Percentiles rank a stretch among this genome's conserved stretches.
Conservation (phyloP, 2,797 vertebrate species). For the Cossypha niveicapilla region DNA sequence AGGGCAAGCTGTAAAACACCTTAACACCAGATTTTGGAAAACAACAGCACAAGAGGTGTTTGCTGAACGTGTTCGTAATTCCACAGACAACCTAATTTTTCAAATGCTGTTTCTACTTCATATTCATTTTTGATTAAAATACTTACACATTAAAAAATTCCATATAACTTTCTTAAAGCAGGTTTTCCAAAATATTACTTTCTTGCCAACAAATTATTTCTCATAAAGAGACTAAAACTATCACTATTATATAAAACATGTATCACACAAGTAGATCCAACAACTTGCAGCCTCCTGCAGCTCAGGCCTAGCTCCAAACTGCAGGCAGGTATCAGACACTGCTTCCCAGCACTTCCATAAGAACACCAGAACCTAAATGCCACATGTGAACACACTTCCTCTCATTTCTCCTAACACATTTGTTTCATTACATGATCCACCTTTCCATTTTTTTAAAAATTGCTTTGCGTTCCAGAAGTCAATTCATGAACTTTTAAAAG, state of each 20-base stretch:
- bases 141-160: neutral
- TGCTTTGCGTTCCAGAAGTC: neutral
- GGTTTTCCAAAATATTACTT: neutral
- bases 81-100: neutral
- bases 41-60: neutral
- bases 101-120: neutral
- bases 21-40: neutral
- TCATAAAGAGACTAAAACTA: neutral
- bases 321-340: neutral
- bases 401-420: neutral
- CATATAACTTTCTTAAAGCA: neutral
- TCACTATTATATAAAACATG: neutral
- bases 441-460: accelerated
- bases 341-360: neutral
- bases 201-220: neutral
- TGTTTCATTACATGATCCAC: neutral
- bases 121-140: neutral
- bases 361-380: neutral
- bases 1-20: neutral
- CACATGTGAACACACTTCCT: neutral
- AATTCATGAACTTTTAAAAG: neutral
- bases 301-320: neutral
- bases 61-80: neutral
- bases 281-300: neutral
- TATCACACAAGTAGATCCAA: neutral